Conservation (phyloP, 1,140 invertebrate species). For the Rhyacophila brunnea region DNA sequence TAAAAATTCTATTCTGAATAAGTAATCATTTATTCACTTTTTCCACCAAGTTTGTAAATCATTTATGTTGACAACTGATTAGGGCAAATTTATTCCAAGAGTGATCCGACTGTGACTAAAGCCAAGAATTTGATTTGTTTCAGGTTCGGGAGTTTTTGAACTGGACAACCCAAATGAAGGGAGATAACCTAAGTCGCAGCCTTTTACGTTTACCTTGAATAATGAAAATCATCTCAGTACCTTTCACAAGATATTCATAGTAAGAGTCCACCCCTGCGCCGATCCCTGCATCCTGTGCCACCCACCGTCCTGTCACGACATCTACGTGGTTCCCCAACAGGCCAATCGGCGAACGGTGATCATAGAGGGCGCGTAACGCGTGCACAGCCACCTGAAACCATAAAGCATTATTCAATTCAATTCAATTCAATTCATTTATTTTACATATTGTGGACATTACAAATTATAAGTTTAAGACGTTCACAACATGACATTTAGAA, state of each 20-base stretch:
- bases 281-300: conserved; percentile 90
- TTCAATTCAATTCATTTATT: no score
- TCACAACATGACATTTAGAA: no score
- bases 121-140: no score
- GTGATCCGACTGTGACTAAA: no score
- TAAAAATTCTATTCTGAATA: no score
- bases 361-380: conserved; percentile 86
- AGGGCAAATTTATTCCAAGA: no score
- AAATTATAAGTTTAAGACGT: no score
- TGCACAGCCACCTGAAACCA: conserved; percentile 81
- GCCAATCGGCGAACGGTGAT: conserved; percentile 83
- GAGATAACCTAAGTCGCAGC: background rate
- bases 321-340: conserved; percentile 97
- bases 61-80: no score
- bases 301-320: conserved; percentile 93
- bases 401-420: conserved; percentile 20
- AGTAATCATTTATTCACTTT: no score
- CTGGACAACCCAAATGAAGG: background rate
- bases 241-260: conserved; percentile 98
- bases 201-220: background rate
- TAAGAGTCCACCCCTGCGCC: conserved; percentile 97
- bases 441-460: no score
- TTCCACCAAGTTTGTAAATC: no score
- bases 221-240: conserved; percentile 31
- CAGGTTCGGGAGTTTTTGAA: no score